A percentile compares a stretch with the other conserved stretches of the same genome.
These are phyloP conservation scores for Myathropa florea DNA, from an alignment of 2,888 invertebrate genomes.

Conservation along the genomic window DNA sequence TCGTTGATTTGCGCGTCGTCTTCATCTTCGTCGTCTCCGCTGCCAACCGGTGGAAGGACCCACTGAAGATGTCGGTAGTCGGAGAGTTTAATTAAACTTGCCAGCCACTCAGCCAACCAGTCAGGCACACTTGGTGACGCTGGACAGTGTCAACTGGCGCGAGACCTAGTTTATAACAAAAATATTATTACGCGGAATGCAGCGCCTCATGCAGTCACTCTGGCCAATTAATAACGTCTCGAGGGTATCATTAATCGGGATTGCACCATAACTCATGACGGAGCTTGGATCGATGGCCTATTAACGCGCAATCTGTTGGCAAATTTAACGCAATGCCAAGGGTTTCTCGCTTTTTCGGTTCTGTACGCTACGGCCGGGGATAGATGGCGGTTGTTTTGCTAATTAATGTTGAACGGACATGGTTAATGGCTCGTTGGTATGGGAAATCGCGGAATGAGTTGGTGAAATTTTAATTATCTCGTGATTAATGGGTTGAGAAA, in stretches of 20 bases:
- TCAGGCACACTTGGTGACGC: slow-evolving; percentile 52
- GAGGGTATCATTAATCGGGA: slow-evolving; percentile 68
- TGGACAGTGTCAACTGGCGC: slow-evolving; percentile 61
- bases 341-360: slow-evolving; percentile 7
- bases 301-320: slow-evolving; percentile 57
- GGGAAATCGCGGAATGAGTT: slow-evolving; percentile 52
- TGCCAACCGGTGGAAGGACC: slow-evolving; percentile 6
- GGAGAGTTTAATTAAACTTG: slow-evolving; percentile 67
- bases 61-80: slow-evolving; percentile 62
- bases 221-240: slow-evolving; percentile 67
- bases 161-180: slow-evolving; percentile 66
- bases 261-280: slow-evolving; percentile 64
- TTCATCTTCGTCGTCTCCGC: background rate
- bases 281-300: slow-evolving; percentile 63
- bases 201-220: slow-evolving; percentile 52
- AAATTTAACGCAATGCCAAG: slow-evolving; percentile 46
- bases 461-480: slow-evolving; percentile 63
- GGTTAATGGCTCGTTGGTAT: slow-evolving; percentile 47
- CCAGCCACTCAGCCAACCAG: slow-evolving; percentile 48
- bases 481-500: slow-evolving; percentile 57
- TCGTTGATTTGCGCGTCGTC: background rate
- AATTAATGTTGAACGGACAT: slow-evolving; percentile 70
- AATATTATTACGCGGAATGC: slow-evolving; percentile 62
- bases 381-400: slow-evolving; percentile 66
- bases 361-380: slow-evolving; percentile 29